Percentiles rank a stretch among this genome's conserved stretches.
Conservation (phyloP, 2,113 vertebrate genomes). For the Hypanus sabinus region DNA sequence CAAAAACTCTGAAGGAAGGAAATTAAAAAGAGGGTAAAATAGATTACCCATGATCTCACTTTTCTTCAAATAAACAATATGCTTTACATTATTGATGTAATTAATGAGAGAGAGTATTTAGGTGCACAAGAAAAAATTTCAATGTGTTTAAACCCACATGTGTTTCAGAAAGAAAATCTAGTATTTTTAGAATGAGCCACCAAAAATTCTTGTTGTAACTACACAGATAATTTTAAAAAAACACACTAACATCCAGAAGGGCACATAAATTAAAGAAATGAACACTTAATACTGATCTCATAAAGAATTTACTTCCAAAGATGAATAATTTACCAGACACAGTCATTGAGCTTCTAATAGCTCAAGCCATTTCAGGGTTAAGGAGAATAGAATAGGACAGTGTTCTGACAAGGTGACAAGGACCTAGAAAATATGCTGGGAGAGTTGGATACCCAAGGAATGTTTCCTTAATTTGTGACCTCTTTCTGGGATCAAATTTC, state of each 20-base stretch:
- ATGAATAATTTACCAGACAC: not conserved
- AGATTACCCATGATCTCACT: not conserved
- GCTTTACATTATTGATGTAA: not conserved
- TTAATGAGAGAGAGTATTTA: not conserved
- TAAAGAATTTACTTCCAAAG: not conserved
- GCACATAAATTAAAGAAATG: not conserved
- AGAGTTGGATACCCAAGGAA: not conserved
- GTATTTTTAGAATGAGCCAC: not conserved
- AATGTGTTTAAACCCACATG: not conserved
- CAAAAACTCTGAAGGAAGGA: slow-evolving; percentile 77
- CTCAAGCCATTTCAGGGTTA: not conserved
- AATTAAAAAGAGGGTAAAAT: not conserved
- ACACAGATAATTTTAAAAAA: not conserved
- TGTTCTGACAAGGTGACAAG: no score
- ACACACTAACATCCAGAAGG: not conserved
- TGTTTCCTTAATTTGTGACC: not conserved
- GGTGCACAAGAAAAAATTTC: not conserved
- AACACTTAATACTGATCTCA: not conserved
- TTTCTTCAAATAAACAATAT: not conserved
- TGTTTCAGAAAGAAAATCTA: not conserved
- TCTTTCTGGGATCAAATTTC: not conserved
- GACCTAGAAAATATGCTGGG: not conserved
- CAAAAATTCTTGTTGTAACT: not conserved
- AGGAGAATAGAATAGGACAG: not conserved
- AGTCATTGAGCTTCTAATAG: not conserved